Base-by-base conservation (phyloP, 1,140 invertebrate species). In the Papilio glaucus region DNA sequence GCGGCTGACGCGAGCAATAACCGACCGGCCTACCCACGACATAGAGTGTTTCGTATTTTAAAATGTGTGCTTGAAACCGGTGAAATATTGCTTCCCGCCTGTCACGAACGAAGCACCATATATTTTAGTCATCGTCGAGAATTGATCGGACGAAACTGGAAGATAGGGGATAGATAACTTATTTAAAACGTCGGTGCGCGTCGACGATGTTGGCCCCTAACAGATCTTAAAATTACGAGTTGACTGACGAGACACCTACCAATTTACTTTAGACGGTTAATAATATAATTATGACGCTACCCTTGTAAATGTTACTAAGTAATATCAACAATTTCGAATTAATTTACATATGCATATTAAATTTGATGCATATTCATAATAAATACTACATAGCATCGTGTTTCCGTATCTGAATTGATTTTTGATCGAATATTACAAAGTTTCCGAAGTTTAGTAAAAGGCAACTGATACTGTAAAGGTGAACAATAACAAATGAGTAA, bases 1-100 rank as follows among this genome's bases (percentile, higher is more conserved):
- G 86, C 76, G 76, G 74, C 76, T 78, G 77, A 85, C 84, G 82
- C 79, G 77, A 78, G 83, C 80, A 85, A 85, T 85, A 87, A 85
- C 84, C 83, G 77, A 72, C 71, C 75, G 63, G 76, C 77, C 79
- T 82, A 85, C 62, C 57, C 42, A 70, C 79, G 74, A 77, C 74
- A 83, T 79, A 83, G 76, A 67, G 73, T 78, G 67, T 76, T 78
- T 76, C 79, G 81, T 86, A 86, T 85, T 89, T 91, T 91, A 89
- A 91, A 91, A 87, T 79, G 81, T 85, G 87, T 79, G 84, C 78
- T 83, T 82, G 85, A 82, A 87, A 87, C 79, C 72, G 37, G 80
- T 90, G 85, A 92, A 88, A 90, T 90, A 92, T 92, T 86, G 78
- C 85, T 79, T 85, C 61, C 80, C 76, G 71, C 77, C 81, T 81